Conservation (phyloP, 2,888 invertebrate genomes). For the Rhopalosiphum nymphaeae region DNA sequence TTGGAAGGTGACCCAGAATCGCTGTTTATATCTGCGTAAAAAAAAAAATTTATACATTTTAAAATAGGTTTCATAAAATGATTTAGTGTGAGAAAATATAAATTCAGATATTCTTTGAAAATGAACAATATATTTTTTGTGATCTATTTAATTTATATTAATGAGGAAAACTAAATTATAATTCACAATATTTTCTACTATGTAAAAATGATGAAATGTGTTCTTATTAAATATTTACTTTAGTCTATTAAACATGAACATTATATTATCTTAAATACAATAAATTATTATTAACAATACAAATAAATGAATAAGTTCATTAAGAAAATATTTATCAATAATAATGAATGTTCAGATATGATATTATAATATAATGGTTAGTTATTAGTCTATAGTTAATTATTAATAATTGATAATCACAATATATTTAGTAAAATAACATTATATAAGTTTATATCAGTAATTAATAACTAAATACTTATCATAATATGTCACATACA, state of each 20-base stretch:
- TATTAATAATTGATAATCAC: conserved; percentile 38
- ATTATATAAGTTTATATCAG: conserved; percentile 16
- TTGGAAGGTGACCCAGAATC: conserved; percentile 64
- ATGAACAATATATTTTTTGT: background rate
- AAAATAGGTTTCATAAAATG: conserved; percentile 3
- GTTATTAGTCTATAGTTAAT: conserved; percentile 6
- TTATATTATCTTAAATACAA: conserved; percentile 23
- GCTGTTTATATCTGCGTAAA: conserved; percentile 62
- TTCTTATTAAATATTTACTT: background rate
- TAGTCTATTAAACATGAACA: background rate
- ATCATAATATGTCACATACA: conserved; percentile 31
- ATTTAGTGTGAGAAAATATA: background rate
- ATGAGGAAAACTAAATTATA: background rate
- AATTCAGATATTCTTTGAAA: conserved; percentile 14
- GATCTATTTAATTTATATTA: conserved; percentile 34
- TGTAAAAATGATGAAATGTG: background rate
- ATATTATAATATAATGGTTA: conserved; percentile 26
- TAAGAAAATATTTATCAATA: conserved; percentile 36
- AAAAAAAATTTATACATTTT: conserved; percentile 44
- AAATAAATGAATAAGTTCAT: conserved; percentile 4
- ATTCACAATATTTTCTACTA: background rate
- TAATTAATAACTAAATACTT: conserved; percentile 48
- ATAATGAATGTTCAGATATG: conserved; percentile 20
- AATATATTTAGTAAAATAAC: conserved; percentile 49
- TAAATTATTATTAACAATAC: conserved; percentile 29